phyloP scores from a whole-genome alignment of 2,113 vertebrate genomes.

The Erythrocercus mccallii region DNA sequence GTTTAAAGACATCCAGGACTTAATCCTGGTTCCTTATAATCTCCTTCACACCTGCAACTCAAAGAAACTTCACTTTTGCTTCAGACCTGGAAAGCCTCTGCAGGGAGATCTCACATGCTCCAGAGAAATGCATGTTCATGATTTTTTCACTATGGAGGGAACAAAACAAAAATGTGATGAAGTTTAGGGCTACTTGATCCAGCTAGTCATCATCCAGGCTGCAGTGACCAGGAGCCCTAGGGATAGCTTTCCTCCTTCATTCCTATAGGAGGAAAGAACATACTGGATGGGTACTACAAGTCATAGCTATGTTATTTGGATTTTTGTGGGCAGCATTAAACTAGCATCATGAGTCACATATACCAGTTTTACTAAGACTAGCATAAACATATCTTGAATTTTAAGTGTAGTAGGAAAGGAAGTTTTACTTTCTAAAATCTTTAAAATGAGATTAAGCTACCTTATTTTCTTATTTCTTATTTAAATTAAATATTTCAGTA shows the following conservation, averaged over 20 bases:
- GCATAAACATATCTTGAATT: not conserved
- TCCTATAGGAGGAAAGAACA: not conserved
- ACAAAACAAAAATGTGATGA: not conserved
- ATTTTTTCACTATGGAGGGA: not conserved
- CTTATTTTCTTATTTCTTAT: not conserved
- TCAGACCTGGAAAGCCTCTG: not conserved
- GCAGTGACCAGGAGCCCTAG: not conserved
- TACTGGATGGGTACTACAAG: not conserved
- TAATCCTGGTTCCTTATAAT: not conserved
- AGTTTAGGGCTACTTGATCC: not conserved
- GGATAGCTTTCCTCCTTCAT: not conserved
- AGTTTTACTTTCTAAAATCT: not conserved
- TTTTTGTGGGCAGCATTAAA: not conserved
- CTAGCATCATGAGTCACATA: not conserved
- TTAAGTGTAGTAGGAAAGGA: not conserved
- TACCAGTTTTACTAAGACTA: not conserved
- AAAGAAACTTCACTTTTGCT: not conserved
- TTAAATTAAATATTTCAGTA: not conserved
- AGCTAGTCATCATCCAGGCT: not conserved
- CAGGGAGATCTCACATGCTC: not conserved
- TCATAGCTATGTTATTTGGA: not conserved
- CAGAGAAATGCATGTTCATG: not conserved
- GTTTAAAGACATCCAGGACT: not conserved
- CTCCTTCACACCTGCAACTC: not conserved
- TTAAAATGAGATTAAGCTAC: not conserved